These are phyloP conservation scores for Pachypeltis micranthus DNA, from an alignment of 1,140 invertebrate genomes.

Conservation along the genomic window DNA sequence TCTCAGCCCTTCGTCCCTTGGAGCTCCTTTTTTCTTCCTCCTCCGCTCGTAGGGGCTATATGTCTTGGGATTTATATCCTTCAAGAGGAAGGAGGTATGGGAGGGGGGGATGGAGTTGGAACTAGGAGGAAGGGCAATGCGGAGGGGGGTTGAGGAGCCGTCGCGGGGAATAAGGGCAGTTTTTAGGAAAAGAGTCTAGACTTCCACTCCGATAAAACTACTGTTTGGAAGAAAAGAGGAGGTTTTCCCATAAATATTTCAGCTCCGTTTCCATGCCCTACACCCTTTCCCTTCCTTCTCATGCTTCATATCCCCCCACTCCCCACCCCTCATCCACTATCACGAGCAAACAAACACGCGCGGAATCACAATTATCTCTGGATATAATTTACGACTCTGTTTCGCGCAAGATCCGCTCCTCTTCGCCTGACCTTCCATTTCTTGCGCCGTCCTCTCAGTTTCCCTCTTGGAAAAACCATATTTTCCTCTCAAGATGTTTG, in stretches of 20 bases:
- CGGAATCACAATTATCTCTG: conserved; percentile 7
- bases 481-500: too few relatives aligned
- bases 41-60: conserved; percentile 7
- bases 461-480: too few relatives aligned
- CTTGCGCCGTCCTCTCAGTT: too few relatives aligned
- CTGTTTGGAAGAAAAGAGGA: background rate
- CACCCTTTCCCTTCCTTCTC: background rate
- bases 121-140: background rate
- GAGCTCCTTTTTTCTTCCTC: background rate
- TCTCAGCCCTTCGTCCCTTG: background rate
- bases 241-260: background rate
- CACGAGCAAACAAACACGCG: conserved; percentile 6
- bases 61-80: conserved; percentile 13
- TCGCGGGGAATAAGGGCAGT: conserved; percentile 13
- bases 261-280: too few relatives aligned
- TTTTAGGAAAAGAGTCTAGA: conserved; percentile 15
- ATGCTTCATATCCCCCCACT: too few relatives aligned
- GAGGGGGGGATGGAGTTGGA: background rate
- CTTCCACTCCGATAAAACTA: conserved; percentile 11
- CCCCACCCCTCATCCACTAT: too few relatives aligned
- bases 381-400: background rate
- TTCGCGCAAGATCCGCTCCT: background rate
- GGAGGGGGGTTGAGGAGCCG: too few relatives aligned
- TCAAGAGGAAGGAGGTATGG: background rate
- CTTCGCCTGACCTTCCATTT: background rate